Evolutionary conservation across 2,888 invertebrate species (phyloP), one percentile per base, ranked within the genome.

Genomic region (Arenicola marina): DNA sequence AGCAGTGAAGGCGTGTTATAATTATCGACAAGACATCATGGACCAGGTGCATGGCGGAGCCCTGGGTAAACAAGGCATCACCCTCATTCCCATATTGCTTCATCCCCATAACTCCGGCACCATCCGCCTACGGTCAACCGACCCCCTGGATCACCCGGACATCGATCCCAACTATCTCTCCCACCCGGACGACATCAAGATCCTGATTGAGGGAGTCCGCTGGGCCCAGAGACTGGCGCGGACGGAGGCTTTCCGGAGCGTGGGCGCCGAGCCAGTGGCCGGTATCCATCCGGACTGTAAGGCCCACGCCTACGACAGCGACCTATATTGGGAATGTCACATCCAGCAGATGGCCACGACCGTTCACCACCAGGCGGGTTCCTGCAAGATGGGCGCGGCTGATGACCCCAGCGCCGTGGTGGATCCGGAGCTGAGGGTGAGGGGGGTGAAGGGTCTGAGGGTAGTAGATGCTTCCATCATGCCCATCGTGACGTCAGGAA

Each of bases 161-260:
- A 92, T 96, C 81, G 89, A 95, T 83, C 92, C 95, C 0, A 92
- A 94, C 75, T 96, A 96, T 79, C 92, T 94, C 65, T 82, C 86
- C 33, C 77, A 87, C 4, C 73, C 80, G 0, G 80, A 84, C 45
- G 92, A 92, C 76, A 81, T 92, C 0, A 88, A 89, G 59, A 89
- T 89, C 0, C 84, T 94, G n/a, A 91, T 93, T 0, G 93, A 93
- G 82, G 93, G 78, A 76, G 61, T 15, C 21, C 24, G 48, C 15
- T 21, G 11, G 26, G 48, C 48, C 24, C 18, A 48, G 48, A n/a
- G 18, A 7, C 18, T 48, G 18, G 48, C 26, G 15, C 7, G 7
- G 15, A 48, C 48, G 7, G 26, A 48, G 48, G 18, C 48, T n/a
- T 48, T 48, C 48, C 18, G 7, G 7, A 48, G 7, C 7, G 18